phyloP scores from a whole-genome alignment of 2,888 invertebrate genomes.

The Priocnemis perturbator region DNA sequence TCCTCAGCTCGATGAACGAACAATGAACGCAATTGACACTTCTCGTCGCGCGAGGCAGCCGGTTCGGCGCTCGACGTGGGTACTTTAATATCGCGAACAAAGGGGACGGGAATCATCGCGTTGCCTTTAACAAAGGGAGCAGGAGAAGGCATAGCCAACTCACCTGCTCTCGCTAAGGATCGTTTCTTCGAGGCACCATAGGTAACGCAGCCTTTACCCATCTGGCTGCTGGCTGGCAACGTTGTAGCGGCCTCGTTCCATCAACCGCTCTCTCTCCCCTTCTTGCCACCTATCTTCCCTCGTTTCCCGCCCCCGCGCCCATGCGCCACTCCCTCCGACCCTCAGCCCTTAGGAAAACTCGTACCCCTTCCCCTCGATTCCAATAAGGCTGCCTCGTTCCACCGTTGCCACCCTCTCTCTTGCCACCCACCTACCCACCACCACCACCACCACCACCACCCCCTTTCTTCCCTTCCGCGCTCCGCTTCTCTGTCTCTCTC shows the following conservation, averaged over 20 bases:
- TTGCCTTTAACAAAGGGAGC: slow-evolving; percentile 55
- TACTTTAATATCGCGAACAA: slow-evolving; percentile 61
- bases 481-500: slow-evolving; percentile 40
- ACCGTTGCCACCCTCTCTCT: slow-evolving; percentile 39
- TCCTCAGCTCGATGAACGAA: slow-evolving; percentile 37
- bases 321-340: slow-evolving; percentile 39
- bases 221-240: slow-evolving; percentile 66
- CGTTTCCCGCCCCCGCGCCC: slow-evolving; percentile 21
- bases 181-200: slow-evolving; percentile 62
- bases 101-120: slow-evolving; percentile 57
- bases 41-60: slow-evolving; percentile 34
- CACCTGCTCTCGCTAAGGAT: slow-evolving; percentile 53
- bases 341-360: slow-evolving; percentile 70
- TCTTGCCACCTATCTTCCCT: slow-evolving; percentile 34
- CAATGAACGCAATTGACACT: slow-evolving; percentile 59
- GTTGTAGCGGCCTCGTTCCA: slow-evolving; percentile 70
- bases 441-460: slow-evolving; percentile 33
- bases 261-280: slow-evolving; percentile 55
- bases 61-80: slow-evolving; percentile 43
- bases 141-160: slow-evolving; percentile 40
- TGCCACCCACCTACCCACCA: too few species aligned
- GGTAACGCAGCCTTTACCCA: slow-evolving; percentile 67
- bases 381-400: slow-evolving; percentile 69
- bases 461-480: slow-evolving; percentile 44
- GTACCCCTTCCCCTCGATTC: slow-evolving; percentile 63